phyloP scores from a whole-genome alignment of 2,888 invertebrate species.

The Dinocampus coccinellae region DNA sequence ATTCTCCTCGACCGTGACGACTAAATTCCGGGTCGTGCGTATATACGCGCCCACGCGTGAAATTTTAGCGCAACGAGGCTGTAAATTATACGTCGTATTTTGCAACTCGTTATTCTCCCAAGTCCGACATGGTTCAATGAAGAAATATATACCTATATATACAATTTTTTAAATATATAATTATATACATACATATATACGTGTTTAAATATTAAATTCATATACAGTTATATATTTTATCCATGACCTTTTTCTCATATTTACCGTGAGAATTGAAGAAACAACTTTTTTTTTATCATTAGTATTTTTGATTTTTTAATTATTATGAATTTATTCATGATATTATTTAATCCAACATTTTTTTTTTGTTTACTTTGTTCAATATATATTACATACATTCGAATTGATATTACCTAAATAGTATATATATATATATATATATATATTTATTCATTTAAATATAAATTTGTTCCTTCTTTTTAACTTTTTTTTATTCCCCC shows the following conservation, averaged over 20 bases:
- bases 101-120: constrained; percentile 17
- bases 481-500: too few relatives aligned
- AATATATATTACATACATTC: too few relatives aligned
- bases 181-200: neutral
- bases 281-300: neutral
- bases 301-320: neutral
- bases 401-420: too few relatives aligned
- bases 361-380: too few relatives aligned
- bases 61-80: constrained; percentile 24
- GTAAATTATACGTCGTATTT: constrained; percentile 24
- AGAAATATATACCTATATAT: neutral
- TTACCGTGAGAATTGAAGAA: neutral
- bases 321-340: neutral
- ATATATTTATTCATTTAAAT: too few relatives aligned
- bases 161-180: neutral
- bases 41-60: constrained; percentile 16
- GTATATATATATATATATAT: too few relatives aligned
- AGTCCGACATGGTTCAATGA: constrained; percentile 15
- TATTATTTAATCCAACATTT: neutral
- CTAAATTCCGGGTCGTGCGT: constrained; percentile 28
- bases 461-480: too few relatives aligned
- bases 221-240: neutral
- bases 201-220: neutral
- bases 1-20: constrained; percentile 25
- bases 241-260: neutral